Conservation (phyloP, 1,140 invertebrate species). For the Calycopis cecrops region DNA sequence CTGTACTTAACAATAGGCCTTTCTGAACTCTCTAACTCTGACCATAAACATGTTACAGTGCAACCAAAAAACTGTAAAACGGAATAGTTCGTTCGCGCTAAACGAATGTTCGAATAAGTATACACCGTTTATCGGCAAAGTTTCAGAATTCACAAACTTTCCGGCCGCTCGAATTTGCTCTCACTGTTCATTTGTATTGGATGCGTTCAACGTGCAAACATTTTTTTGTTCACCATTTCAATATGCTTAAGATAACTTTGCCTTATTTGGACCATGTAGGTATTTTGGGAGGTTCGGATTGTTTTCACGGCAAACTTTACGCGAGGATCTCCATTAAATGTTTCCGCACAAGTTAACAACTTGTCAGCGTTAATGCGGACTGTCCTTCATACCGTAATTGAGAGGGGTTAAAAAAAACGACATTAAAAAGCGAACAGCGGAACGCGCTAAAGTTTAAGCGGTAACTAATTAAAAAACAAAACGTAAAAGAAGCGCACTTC, state of each 20-base stretch:
- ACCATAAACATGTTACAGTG: too few relatives aligned
- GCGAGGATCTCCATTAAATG: constrained; percentile 19
- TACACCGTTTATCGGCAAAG: constrained; percentile 28
- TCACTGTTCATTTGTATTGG: background rate
- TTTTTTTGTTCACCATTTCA: constrained; percentile 11
- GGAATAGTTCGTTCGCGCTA: too few relatives aligned
- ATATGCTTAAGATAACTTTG: constrained; percentile 4
- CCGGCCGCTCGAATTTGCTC: constrained; percentile 15
- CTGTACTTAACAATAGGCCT: too few relatives aligned
- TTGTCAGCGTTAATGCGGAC: constrained; percentile 41
- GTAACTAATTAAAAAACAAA: constrained; percentile 70
- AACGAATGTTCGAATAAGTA: too few relatives aligned
- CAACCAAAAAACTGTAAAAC: too few relatives aligned
- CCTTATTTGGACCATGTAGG: background rate
- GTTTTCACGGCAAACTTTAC: background rate
- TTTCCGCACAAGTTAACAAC: constrained; percentile 30
- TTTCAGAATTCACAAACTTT: constrained; percentile 35
- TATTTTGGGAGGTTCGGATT: constrained; percentile 1
- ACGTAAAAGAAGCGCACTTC: constrained; percentile 47
- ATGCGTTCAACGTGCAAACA: constrained; percentile 7
- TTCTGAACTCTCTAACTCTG: too few relatives aligned
- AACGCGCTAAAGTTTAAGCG: constrained; percentile 62
- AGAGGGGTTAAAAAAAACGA: constrained; percentile 44
- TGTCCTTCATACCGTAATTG: constrained; percentile 47
- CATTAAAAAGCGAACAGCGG: constrained; percentile 50